Percentiles rank a stretch among this genome's conserved stretches.
Conservation (phyloP, 1,140 invertebrate species). For the Brachionus rubens region DNA sequence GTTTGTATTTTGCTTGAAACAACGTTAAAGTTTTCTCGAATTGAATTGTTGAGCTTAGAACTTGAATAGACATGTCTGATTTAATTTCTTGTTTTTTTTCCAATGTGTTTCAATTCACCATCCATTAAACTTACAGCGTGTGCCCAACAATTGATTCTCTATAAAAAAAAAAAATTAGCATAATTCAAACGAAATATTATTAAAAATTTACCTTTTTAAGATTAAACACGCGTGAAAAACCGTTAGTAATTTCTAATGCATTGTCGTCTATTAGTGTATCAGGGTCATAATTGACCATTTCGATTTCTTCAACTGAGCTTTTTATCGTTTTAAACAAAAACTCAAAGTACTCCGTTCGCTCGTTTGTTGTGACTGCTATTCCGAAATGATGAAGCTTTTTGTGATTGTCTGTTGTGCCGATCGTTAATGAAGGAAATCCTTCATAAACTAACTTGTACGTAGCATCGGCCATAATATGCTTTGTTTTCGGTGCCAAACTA, state of each 20-base stretch:
- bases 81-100: neutral
- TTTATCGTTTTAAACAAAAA: neutral
- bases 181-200: no score
- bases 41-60: neutral
- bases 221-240: neutral
- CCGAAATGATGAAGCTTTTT: no score
- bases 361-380: neutral
- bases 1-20: neutral
- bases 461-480: neutral
- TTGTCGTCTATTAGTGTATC: neutral
- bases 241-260: neutral
- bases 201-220: neutral
- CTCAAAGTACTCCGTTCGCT: neutral
- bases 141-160: no score
- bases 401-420: neutral
- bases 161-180: no score
- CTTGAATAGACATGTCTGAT: slow-evolving; percentile 7
- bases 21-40: neutral
- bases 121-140: no score
- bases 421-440: neutral
- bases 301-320: neutral
- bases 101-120: no score
- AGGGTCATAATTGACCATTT: neutral
- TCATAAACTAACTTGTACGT: slow-evolving; percentile 9
- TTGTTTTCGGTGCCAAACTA: neutral